Evolutionary conservation across 2,113 vertebrate genomes (phyloP).

Genomic region (Rhabdornis inornatus): DNA sequence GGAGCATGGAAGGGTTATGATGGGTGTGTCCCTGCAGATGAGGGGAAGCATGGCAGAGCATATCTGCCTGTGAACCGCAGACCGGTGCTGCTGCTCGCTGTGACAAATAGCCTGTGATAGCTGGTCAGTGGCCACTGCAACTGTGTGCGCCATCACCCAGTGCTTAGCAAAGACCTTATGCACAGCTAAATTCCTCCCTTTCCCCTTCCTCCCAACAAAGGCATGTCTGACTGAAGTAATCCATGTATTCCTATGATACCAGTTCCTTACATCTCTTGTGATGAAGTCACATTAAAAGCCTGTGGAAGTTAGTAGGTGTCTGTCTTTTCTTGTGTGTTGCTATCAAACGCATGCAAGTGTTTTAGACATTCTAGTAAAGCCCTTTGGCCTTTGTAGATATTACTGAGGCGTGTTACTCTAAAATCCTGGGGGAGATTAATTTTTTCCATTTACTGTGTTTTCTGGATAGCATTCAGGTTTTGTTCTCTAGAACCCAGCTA

Average conservation of each 20-base stretch:
- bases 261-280: not conserved
- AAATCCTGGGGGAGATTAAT: not conserved
- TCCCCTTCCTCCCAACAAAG: not conserved
- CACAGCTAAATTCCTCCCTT: not conserved
- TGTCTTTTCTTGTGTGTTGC: not conserved
- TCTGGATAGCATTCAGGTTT: not conserved
- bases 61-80: not conserved
- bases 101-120: not conserved
- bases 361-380: not conserved
- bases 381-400: not conserved
- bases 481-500: not conserved
- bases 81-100: fast-evolving
- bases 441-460: not conserved
- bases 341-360: not conserved
- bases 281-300: not conserved
- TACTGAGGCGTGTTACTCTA: not conserved
- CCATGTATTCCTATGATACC: not conserved
- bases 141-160: too few relatives aligned
- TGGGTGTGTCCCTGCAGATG: not conserved
- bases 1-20: not conserved
- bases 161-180: not conserved
- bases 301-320: not conserved
- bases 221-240: not conserved
- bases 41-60: not conserved
- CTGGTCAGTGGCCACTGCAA: not conserved